Percentiles rank a stretch among this genome's conserved stretches.
These are phyloP conservation scores for Cerastis leucographa DNA, from an alignment of 2,888 invertebrate species.

Conservation along the genomic window DNA sequence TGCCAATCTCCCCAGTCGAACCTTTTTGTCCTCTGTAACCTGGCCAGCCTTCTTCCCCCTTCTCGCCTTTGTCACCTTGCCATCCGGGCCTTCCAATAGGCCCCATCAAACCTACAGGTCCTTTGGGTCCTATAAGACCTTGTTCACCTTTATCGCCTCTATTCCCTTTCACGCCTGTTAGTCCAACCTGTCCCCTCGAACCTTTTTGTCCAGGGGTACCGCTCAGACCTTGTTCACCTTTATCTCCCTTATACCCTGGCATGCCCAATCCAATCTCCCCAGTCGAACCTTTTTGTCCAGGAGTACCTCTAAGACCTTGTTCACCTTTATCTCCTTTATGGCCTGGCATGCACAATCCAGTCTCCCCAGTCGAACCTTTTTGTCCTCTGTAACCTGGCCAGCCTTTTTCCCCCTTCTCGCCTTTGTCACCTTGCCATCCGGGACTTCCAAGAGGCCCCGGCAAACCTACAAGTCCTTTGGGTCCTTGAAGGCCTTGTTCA, in stretches of 20 bases:
- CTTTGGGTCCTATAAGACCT: background rate
- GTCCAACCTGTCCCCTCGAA: background rate
- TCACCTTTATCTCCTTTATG: background rate
- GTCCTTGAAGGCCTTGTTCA: background rate
- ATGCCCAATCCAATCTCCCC: background rate
- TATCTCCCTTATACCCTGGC: background rate
- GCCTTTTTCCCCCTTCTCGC: background rate
- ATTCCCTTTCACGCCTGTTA: fast-evolving
- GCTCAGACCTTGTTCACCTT: background rate
- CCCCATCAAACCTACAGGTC: background rate
- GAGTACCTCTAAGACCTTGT: background rate
- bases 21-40: background rate
- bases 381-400: background rate
- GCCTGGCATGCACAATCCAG: background rate
- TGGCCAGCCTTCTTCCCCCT: background rate
- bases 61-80: background rate
- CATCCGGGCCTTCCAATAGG: background rate
- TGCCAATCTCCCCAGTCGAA: background rate
- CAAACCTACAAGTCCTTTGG: background rate
- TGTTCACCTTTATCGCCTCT: background rate
- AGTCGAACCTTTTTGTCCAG: background rate
- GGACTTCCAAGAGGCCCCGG: background rate
- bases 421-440: background rate
- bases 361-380: background rate
- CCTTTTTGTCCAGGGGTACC: background rate